phyloP scores from a whole-genome alignment of 2,888 invertebrate species.

The Pseudococcus longispinus region DNA sequence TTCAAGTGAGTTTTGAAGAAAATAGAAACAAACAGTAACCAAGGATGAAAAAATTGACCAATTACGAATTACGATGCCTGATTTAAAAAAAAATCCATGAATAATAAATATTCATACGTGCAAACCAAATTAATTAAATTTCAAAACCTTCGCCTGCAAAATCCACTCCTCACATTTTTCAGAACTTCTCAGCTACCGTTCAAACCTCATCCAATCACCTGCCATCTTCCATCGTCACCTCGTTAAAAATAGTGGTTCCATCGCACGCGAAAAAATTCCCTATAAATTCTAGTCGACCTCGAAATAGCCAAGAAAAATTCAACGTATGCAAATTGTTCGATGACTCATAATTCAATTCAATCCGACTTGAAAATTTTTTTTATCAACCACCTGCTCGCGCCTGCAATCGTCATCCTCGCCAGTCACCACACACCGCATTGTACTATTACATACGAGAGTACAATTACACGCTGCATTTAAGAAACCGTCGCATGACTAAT shows the following conservation, averaged over 20 bases:
- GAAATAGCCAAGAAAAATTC: background rate
- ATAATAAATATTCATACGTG: too few species aligned
- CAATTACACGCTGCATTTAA: background rate
- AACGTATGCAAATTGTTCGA: background rate
- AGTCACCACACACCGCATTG: background rate
- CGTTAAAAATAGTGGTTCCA: background rate
- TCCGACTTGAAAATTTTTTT: background rate
- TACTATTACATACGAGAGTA: background rate
- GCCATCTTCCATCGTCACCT: background rate
- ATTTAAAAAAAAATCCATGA: too few species aligned
- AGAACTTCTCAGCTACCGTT: background rate
- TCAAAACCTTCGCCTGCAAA: too few species aligned
- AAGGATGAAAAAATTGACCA: too few species aligned
- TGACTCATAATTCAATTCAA: background rate
- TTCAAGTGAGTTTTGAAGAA: too few species aligned
- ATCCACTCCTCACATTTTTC: background rate
- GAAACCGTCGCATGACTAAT: constrained; percentile 13
- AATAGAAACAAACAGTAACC: too few species aligned
- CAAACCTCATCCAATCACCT: background rate
- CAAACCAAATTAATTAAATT: too few species aligned
- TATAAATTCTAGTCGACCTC: background rate
- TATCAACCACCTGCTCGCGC: background rate
- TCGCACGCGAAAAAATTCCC: background rate
- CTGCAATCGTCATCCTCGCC: background rate
- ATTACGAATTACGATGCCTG: too few species aligned